These are phyloP conservation scores for Sanderia malayensis DNA, from an alignment of 30 jellyfish, hydroid and myxozoan genomes.

Conservation along the genomic window DNA sequence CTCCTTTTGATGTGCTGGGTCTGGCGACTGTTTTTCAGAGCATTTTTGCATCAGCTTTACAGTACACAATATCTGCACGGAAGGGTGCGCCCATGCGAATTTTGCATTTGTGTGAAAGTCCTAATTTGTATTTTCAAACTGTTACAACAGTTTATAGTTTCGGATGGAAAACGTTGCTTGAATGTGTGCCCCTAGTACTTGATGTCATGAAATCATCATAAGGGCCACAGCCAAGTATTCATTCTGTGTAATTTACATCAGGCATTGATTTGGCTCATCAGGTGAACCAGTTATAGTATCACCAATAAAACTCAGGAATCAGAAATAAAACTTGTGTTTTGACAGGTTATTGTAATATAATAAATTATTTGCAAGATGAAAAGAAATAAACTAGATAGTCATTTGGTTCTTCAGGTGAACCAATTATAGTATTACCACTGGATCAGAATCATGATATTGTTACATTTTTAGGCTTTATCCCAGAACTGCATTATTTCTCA, in stretches of 20 bases:
- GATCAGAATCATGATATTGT: conserved; percentile 20
- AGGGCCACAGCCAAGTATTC: conserved; percentile 7
- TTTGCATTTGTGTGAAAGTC: too few species aligned
- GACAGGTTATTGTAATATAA: too few species aligned
- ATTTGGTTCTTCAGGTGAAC: conserved; percentile 14
- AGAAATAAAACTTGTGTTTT: too few species aligned
- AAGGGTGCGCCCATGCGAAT: not conserved
- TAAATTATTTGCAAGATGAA: too few species aligned
- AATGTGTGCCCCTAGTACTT: not conserved
- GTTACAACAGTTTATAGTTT: conserved; percentile 3
- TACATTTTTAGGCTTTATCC: conserved; percentile 11
- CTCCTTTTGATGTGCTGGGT: conserved; percentile 6
- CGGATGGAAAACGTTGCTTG: conserved; percentile 3
- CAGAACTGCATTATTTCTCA: conserved; percentile 13
- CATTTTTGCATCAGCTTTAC: conserved; percentile 3
- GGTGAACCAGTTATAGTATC: conserved; percentile 10
- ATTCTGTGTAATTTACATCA: conserved; percentile 8
- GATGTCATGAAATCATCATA: conserved; percentile 3
- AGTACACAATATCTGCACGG: conserved; percentile 3
- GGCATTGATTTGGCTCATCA: conserved; percentile 5
- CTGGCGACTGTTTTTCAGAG: conserved; percentile 3
- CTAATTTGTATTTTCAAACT: not conserved
- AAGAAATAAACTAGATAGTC: too few species aligned
- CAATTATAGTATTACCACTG: conserved; percentile 9
- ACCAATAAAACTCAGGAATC: too few species aligned